Evolutionary conservation across 2,797 vertebrate genomes (phyloP), one percentile per base, ranked within the genome.

Genomic region (Manis crassicaudata): DNA sequence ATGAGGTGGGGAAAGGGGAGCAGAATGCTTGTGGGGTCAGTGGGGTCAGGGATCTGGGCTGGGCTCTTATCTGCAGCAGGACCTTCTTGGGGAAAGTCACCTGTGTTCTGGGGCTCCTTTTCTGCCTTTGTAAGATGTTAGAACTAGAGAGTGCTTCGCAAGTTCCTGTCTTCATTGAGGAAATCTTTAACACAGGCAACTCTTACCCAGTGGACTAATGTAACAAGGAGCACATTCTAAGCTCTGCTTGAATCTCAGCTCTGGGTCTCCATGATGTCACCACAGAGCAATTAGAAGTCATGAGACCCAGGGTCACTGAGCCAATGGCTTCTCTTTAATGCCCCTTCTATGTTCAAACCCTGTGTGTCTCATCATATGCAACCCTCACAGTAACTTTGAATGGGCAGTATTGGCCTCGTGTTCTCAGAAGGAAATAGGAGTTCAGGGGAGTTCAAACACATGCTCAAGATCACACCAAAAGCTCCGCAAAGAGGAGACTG

Each of bases 311-410:
- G 76, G 85, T 23, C 18, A 6, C 67, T 25, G 27, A n/a, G 79
- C 46, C 13, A 0, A 1, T 5, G 14, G 35, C 75, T 18, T 10
- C 73, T 25, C 40, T 17, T n/a, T 14, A 7, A 32, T 3, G 17
- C 35, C 17, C 14, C 10, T 46, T 5, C 12, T 16, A 4, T 3
- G 14, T 29, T 21, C 40, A 13, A 23, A 50, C 21, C 67, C 35
- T 7, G 4, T 3, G 2, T 17, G 0, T 52, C 18, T 76, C n/a
- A 17, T 9, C 5, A 25, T 46, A 1, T 1, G 5, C 2, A 7
- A 3, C 35, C 67, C 43, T 63, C n/a, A 13, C 0, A 0, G 17
- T 2, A 60, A 6, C 21, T 25, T 75, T 43, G 12, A 8, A 0
- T 2, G 32, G 52, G 20, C 37, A 52, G 4, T 0, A 37, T 5